Conservation (phyloP, 1,140 invertebrate species). For the Phortica variegata region DNA sequence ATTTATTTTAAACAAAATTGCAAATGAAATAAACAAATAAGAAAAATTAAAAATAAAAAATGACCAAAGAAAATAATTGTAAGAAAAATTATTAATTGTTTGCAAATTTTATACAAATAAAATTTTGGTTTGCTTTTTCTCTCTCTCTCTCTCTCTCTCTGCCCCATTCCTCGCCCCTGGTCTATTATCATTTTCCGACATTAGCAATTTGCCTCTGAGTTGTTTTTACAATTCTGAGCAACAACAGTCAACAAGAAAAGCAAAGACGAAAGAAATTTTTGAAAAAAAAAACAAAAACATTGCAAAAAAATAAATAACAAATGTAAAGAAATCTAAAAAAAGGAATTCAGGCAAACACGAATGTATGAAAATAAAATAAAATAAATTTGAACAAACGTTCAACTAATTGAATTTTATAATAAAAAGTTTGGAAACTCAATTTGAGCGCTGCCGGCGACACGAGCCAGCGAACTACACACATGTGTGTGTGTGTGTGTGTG, state of each 20-base stretch:
- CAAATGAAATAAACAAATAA: neutral
- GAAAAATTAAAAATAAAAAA: slow-evolving; percentile 32
- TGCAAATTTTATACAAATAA: slow-evolving; percentile 9
- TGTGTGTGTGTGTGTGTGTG: slow-evolving; percentile 4
- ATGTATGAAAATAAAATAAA: neutral
- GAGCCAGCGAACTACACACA: too few relatives aligned
- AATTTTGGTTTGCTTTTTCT: slow-evolving; percentile 22
- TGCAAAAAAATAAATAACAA: slow-evolving; percentile 2
- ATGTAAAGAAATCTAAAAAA: slow-evolving; percentile 11
- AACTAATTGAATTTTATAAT: slow-evolving; percentile 42
- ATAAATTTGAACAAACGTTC: slow-evolving; percentile 2
- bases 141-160: too few relatives aligned
- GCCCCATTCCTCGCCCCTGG: too few relatives aligned
- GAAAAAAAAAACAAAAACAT: slow-evolving; percentile 7
- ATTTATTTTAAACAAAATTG: neutral
- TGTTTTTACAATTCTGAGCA: too few relatives aligned
- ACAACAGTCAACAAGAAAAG: slow-evolving; percentile 8
- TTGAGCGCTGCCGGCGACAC: slow-evolving; percentile 27
- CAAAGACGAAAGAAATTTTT: slow-evolving; percentile 19
- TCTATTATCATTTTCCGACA: too few relatives aligned
- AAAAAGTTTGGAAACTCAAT: slow-evolving; percentile 35
- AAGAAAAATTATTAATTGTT: slow-evolving; percentile 46
- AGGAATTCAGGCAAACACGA: neutral
- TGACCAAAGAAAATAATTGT: slow-evolving; percentile 40
- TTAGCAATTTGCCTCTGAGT: too few relatives aligned